Conservation (phyloP, 2,797 vertebrate genomes). For the Lagorchestes hirsutus region DNA sequence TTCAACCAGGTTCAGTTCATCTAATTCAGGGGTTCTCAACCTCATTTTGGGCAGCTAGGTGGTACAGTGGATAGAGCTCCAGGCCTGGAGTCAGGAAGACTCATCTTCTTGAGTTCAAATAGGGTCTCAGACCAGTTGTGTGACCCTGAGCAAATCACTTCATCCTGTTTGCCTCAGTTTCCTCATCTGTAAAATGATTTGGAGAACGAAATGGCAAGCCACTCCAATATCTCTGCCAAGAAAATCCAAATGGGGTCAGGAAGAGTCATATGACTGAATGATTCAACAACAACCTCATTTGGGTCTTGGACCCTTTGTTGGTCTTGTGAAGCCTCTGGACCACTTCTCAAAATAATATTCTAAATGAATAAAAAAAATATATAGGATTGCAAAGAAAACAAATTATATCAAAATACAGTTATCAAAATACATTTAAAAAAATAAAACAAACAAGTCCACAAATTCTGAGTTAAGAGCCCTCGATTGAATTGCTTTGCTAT, state of each 20-base stretch:
- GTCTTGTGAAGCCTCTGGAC: not conserved
- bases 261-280: not conserved
- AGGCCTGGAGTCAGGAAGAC: not conserved
- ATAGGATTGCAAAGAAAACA: not conserved
- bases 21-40: not conserved
- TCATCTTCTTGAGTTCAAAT: not conserved
- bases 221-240: not conserved
- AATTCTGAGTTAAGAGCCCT: not conserved
- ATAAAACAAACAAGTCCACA: not conserved
- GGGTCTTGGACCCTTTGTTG: not conserved
- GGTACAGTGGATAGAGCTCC: not conserved
- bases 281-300: not conserved
- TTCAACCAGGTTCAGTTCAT: not conserved
- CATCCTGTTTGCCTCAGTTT: not conserved
- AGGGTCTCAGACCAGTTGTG: not conserved
- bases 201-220: not conserved
- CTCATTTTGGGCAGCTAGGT: not conserved
- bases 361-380: not conserved
- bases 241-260: not conserved
- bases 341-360: not conserved
- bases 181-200: not conserved
- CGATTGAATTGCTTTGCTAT: not conserved
- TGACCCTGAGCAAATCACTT: not conserved
- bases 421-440: not conserved
- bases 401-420: not conserved